phyloP scores from a whole-genome alignment of 2,888 invertebrate species.

The Pristionchus exspectatus region DNA sequence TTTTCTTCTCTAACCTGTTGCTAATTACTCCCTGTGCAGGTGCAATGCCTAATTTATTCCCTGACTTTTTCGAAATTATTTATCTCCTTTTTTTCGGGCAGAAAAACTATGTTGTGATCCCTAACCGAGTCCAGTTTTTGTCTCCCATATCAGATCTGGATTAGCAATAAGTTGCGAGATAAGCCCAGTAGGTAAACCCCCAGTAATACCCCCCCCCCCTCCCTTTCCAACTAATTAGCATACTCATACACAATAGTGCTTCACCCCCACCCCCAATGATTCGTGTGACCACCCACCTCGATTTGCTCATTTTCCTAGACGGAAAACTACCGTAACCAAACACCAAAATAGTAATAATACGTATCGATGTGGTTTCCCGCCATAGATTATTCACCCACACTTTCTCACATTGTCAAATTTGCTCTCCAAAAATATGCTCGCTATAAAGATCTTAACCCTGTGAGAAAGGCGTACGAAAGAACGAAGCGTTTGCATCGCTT shows the following conservation, averaged over 20 bases:
- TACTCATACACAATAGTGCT: conserved; percentile 9
- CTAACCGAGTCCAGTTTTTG: not conserved
- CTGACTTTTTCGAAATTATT: conserved; percentile 5
- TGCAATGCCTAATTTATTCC: conserved; percentile 26
- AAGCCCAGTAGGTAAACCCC: not conserved
- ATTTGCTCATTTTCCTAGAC: conserved; percentile 44
- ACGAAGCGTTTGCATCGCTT: conserved; percentile 33
- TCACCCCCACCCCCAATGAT: not conserved
- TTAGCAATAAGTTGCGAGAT: not conserved
- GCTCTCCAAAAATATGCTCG: not conserved
- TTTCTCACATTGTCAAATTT: conserved; percentile 24
- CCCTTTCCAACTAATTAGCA: conserved; percentile 19
- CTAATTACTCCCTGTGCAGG: not conserved
- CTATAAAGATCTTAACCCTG: not conserved
- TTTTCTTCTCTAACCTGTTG: not conserved
- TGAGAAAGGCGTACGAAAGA: not conserved
- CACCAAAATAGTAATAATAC: not conserved
- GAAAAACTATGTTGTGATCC: conserved; percentile 6
- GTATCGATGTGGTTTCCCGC: not conserved
- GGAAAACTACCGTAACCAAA: conserved; percentile 43
- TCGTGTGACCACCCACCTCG: not conserved
- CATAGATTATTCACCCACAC: not conserved
- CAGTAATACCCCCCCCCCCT: not conserved
- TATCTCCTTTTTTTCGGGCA: not conserved
- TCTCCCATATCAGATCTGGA: not conserved